These are phyloP conservation scores for Crotalus horridus DNA, from an alignment of 2,113 vertebrate species.

Conservation along the genomic window DNA sequence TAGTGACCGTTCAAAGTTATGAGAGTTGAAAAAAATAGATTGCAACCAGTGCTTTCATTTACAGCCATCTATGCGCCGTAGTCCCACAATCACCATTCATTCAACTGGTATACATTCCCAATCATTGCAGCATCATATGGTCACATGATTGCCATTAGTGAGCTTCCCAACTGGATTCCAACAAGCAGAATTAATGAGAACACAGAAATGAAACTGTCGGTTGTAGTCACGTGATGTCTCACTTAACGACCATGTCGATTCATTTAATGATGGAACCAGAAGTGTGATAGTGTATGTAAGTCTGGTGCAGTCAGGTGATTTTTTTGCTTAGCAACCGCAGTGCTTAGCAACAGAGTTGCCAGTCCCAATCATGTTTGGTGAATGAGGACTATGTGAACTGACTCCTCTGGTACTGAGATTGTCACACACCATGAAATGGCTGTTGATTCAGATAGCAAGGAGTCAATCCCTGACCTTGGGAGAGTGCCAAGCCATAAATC, in stretches of 20 bases:
- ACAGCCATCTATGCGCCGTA: neutral
- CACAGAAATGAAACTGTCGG: neutral
- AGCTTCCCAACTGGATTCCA: neutral
- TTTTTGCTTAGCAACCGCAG: neutral
- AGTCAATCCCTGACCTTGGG: neutral
- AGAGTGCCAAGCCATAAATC: neutral
- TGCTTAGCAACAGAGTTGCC: neutral
- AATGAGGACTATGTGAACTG: neutral
- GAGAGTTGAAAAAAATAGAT: neutral
- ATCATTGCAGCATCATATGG: neutral
- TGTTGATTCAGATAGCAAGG: neutral
- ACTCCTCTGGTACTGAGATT: neutral
- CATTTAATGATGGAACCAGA: neutral
- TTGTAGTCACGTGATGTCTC: neutral
- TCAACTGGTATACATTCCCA: neutral
- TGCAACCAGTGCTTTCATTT: neutral
- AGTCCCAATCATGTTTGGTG: neutral
- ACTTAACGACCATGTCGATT: neutral
- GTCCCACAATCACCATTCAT: neutral
- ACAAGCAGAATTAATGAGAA: neutral
- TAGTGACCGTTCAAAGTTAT: neutral
- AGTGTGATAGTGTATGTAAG: neutral
- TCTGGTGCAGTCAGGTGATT: neutral
- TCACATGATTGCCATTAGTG: neutral
- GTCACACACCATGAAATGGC: neutral